Evolutionary conservation across 2,888 invertebrate species (phyloP).

Genomic region (Folsomia candida): DNA sequence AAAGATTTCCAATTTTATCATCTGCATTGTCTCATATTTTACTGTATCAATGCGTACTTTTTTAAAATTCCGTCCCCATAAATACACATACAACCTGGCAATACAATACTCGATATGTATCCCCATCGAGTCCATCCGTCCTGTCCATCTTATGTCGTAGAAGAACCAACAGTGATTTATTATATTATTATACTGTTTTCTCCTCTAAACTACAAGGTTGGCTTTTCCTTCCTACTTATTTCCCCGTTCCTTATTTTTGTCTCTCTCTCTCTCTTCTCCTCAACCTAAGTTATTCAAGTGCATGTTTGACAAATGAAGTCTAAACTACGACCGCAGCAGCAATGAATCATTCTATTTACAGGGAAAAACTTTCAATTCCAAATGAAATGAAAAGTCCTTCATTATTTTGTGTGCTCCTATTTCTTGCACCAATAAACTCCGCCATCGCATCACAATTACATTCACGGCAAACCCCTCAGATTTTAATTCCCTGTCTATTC

Average conservation of each 20-base stretch:
- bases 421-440: not conserved
- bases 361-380: not conserved
- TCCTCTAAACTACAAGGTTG: not conserved
- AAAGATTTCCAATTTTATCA: no score
- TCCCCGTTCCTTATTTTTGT: not conserved
- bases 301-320: not conserved
- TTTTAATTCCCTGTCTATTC: slow-evolving; percentile 12
- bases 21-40: no score
- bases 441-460: no score
- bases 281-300: not conserved
- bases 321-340: not conserved
- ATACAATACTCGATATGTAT: no score
- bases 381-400: not conserved
- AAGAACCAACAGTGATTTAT: slow-evolving; percentile 7
- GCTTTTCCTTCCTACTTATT: not conserved
- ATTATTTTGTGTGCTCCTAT: not conserved
- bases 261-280: not conserved
- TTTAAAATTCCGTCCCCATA: no score
- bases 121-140: no score
- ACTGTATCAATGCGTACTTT: no score
- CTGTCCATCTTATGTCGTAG: no score
- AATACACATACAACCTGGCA: no score
- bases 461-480: no score
- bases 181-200: no score
- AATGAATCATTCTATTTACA: not conserved